These are phyloP conservation scores for Entelurus aequoreus DNA, from an alignment of 2,113 vertebrate species.

Conservation along the genomic window DNA sequence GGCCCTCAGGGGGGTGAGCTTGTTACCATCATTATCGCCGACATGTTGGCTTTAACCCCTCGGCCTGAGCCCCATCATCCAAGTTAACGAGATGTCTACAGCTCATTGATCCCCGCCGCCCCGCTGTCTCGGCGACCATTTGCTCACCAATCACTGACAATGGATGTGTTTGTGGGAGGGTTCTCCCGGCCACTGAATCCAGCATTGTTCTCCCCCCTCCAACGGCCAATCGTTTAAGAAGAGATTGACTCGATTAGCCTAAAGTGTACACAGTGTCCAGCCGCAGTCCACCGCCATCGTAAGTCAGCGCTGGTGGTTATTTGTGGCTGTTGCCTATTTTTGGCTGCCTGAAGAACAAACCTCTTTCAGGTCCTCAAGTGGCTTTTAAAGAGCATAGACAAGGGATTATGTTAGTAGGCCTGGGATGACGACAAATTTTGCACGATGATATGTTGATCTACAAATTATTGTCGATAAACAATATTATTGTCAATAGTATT, in stretches of 20 bases:
- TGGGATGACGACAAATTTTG: no score
- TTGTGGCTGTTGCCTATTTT: conserved; percentile 40
- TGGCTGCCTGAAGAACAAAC: conserved; percentile 21
- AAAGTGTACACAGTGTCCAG: conserved; percentile 23
- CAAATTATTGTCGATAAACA: no score
- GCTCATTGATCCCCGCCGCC: conserved; percentile 38
- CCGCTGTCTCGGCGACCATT: conserved; percentile 18
- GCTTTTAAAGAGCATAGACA: neutral
- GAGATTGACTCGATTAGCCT: conserved; percentile 42
- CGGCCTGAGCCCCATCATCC: conserved; percentile 23
- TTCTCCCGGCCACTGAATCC: no score
- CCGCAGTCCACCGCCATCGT: conserved; percentile 17
- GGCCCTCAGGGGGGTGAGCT: neutral
- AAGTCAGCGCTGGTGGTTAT: conserved; percentile 25
- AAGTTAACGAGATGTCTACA: conserved; percentile 30
- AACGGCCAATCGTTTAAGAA: conserved; percentile 23
- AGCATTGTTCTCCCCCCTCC: neutral
- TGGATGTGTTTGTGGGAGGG: conserved; percentile 3
- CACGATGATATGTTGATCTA: no score
- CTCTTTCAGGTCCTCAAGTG: conserved; percentile 9
- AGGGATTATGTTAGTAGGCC: no score
- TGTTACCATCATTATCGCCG: conserved; percentile 2
- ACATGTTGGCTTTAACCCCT: neutral
- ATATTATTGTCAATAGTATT: no score
- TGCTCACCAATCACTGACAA: conserved; percentile 25